These are phyloP conservation scores for Epinephelus awoara DNA, from an alignment of 2,797 vertebrate genomes.

Conservation along the genomic window DNA sequence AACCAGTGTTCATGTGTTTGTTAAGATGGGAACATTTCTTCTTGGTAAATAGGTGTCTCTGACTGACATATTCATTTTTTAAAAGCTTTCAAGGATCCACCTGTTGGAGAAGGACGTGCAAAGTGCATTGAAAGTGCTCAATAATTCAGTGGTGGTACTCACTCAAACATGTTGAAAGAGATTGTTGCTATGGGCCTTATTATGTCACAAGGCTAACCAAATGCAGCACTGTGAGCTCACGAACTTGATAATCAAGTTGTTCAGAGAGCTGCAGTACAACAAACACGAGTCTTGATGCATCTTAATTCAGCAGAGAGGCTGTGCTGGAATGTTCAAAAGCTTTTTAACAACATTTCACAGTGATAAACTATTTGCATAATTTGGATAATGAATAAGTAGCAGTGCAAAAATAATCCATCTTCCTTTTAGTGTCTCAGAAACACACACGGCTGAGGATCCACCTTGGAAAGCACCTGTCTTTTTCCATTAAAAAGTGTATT, in stretches of 20 bases:
- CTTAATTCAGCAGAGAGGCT: conserved; percentile 34
- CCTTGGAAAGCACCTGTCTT: conserved; percentile 77
- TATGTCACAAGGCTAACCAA: background rate
- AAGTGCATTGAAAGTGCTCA: background rate
- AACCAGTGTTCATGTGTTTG: background rate
- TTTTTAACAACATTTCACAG: conserved; percentile 46
- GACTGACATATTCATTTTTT: background rate
- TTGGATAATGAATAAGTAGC: conserved; percentile 57
- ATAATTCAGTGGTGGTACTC: background rate
- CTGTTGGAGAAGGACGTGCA: background rate
- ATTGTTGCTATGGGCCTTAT: background rate
- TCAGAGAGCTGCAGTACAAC: conserved; percentile 5
- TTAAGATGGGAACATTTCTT: background rate
- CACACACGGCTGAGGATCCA: conserved; percentile 68
- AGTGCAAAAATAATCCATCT: conserved; percentile 71
- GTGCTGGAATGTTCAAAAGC: conserved; percentile 14
- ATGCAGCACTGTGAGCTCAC: background rate
- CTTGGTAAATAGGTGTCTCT: background rate
- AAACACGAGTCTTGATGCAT: conserved; percentile 20
- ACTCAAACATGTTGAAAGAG: background rate
- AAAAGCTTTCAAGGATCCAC: background rate
- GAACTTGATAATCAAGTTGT: conserved; percentile 38
- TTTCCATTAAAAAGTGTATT: conserved; percentile 81
- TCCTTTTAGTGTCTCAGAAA: conserved; percentile 75
- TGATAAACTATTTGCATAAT: conserved; percentile 65